A percentile compares a stretch with the other conserved stretches of the same genome.
Evolutionary conservation across 2,888 invertebrate genomes (phyloP).

Genomic region (Epistrophe grossulariae): DNA sequence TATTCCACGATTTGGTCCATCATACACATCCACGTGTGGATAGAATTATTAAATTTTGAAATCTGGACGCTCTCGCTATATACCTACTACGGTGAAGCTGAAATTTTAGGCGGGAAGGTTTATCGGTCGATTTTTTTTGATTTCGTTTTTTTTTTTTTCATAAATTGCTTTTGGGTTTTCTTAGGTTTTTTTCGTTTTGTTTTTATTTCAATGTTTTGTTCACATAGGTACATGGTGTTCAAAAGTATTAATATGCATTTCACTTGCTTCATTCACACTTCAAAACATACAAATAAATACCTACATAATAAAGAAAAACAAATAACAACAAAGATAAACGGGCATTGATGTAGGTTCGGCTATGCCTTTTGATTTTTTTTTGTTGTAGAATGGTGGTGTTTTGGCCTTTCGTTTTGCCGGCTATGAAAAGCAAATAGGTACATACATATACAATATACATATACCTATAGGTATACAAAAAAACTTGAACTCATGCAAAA

Average conservation of each 20-base stretch:
- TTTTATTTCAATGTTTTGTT: conserved; percentile 34
- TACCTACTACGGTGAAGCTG: no score
- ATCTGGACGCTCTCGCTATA: no score
- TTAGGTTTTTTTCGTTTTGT: conserved; percentile 15
- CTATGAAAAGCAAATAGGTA: background rate
- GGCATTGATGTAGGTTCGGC: conserved; percentile 65
- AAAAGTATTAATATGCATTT: conserved; percentile 12
- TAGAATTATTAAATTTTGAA: no score
- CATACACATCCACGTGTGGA: no score
- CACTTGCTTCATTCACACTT: conserved; percentile 51
- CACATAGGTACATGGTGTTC: conserved; percentile 37
- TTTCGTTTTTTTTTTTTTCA: background rate
- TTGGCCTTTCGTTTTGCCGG: conserved; percentile 27
- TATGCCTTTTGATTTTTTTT: conserved; percentile 11
- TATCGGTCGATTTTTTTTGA: conserved; percentile 42
- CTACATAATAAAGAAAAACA: background rate
- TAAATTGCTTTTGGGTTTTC: background rate
- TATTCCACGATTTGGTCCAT: no score
- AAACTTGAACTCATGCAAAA: background rate
- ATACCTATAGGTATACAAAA: no score
- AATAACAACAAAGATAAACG: conserved; percentile 15
- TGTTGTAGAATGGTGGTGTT: conserved; percentile 7
- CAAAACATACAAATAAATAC: background rate
- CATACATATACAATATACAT: no score
- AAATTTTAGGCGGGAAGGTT: conserved; percentile 64